phyloP scores from a whole-genome alignment of 2,888 invertebrate genomes.

The Hirtodrosophila duncani region DNA sequence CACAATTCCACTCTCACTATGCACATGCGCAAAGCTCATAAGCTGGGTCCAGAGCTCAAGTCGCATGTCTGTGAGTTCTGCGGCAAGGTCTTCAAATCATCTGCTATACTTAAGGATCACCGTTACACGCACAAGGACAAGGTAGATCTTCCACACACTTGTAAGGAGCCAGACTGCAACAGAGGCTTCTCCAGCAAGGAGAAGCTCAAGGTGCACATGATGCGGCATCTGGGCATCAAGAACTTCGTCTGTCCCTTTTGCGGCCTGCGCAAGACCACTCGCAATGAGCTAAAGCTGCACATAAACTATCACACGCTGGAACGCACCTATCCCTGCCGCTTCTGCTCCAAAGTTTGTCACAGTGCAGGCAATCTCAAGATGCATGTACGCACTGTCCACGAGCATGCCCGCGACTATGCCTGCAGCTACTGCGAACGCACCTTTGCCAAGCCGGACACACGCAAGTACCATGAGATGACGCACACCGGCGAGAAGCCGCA shows the following conservation, averaged over 20 bases:
- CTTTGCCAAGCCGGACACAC: conserved; percentile 73
- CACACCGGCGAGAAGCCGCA: conserved; percentile 76
- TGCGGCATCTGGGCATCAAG: conserved; percentile 75
- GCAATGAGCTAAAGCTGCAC: conserved; percentile 71
- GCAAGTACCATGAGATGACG: conserved; percentile 76
- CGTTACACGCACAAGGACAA: conserved; percentile 65
- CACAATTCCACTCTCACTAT: conserved; percentile 62
- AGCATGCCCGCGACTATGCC: conserved; percentile 64
- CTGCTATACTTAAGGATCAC: conserved; percentile 66
- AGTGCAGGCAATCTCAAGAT: conserved; percentile 70
- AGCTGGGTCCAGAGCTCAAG: conserved; percentile 58
- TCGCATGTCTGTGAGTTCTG: conserved; percentile 72
- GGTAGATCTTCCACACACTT: conserved; percentile 62
- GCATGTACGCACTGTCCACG: conserved; percentile 71
- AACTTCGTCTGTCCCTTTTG: conserved; percentile 73
- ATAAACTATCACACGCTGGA: conserved; percentile 75
- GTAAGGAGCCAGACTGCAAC: conserved; percentile 51
- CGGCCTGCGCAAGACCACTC: conserved; percentile 72
- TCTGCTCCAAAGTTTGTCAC: conserved; percentile 69
- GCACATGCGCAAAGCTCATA: conserved; percentile 62
- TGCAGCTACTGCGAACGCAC: conserved; percentile 69
- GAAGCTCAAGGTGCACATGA: conserved; percentile 71
- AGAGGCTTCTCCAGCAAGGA: conserved; percentile 66
- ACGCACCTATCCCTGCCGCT: conserved; percentile 67
- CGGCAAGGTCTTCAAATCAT: conserved; percentile 66